These are phyloP conservation scores for Subanguina moxae DNA, from an alignment of 1,140 invertebrate species.

Conservation along the genomic window DNA sequence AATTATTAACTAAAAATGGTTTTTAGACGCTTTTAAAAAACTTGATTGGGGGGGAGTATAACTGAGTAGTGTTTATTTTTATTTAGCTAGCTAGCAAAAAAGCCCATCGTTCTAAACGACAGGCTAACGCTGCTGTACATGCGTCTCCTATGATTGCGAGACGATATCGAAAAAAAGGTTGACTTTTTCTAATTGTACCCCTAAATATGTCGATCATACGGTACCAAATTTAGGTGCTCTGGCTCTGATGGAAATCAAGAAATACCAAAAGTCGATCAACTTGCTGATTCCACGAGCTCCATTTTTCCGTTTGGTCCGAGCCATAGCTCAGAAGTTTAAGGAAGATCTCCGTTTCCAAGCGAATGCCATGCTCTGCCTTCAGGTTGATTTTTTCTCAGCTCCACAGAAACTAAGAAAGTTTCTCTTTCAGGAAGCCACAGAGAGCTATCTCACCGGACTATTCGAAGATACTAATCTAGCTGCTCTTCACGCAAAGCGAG, in stretches of 20 bases:
- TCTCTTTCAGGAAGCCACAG: conserved; percentile 18
- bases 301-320: conserved; percentile 12
- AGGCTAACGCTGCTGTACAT: not conserved
- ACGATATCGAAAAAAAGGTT: not conserved
- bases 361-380: conserved; percentile 14
- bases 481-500: conserved; percentile 22
- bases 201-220: not conserved
- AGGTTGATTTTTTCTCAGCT: not conserved
- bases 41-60: too few relatives aligned
- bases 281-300: conserved; percentile 18
- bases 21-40: not conserved
- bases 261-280: conserved; percentile 12
- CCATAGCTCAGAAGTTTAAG: conserved; percentile 11
- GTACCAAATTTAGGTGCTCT: conserved; percentile 11
- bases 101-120: not conserved
- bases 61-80: conserved; percentile 6
- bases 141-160: not conserved
- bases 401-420: not conserved
- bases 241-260: conserved; percentile 21
- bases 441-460: conserved; percentile 16
- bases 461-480: conserved; percentile 24
- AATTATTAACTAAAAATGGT: not conserved
- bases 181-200: conserved; percentile 6
- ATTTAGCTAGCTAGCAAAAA: conserved; percentile 1
- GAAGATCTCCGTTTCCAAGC: conserved; percentile 18